Evolutionary conservation across 2,888 invertebrate species (phyloP).

Genomic region (Molanna angustata): DNA sequence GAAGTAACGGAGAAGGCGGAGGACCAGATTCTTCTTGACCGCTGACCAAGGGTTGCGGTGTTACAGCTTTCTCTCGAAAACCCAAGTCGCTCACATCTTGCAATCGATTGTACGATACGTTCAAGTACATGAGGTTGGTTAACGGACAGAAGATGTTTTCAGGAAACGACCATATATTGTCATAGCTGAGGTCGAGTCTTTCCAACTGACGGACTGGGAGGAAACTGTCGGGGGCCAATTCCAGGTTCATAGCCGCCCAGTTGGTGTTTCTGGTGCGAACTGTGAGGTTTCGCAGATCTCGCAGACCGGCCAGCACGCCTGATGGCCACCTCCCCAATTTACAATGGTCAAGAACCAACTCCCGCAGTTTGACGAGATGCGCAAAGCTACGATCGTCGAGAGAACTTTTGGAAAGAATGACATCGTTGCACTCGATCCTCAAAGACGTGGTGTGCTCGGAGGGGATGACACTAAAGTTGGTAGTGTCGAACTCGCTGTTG

Average conservation of each 20-base stretch:
- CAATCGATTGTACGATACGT: conserved; percentile 82
- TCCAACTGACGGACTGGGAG: conserved; percentile 74
- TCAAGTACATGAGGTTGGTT: conserved; percentile 74
- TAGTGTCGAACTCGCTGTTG: conserved; percentile 84
- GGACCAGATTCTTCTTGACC: conserved; percentile 51
- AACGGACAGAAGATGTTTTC: conserved; percentile 82
- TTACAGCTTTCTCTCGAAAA: conserved; percentile 66
- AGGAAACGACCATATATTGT: conserved; percentile 88
- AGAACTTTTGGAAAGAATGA: conserved; percentile 76
- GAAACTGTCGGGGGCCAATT: conserved; percentile 77
- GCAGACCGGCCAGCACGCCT: conserved; percentile 74
- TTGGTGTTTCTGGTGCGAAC: conserved; percentile 81
- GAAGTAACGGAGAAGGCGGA: conserved; percentile 43
- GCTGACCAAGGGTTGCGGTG: conserved; percentile 64
- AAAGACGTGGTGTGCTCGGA: conserved; percentile 79
- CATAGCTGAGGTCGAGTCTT: conserved; percentile 79
- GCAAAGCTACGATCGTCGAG: conserved; percentile 75
- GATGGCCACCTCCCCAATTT: conserved; percentile 81
- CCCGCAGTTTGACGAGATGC: conserved; percentile 75
- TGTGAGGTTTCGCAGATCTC: conserved; percentile 80
- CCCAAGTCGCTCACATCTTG: conserved; percentile 87
- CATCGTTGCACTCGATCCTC: conserved; percentile 75
- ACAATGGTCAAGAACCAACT: conserved; percentile 81
- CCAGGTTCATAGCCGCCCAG: conserved; percentile 81
- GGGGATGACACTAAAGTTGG: conserved; percentile 84